phyloP scores from a whole-genome alignment of 53 echinoderm and acorn worm species.

The Actinopyga echinites region DNA sequence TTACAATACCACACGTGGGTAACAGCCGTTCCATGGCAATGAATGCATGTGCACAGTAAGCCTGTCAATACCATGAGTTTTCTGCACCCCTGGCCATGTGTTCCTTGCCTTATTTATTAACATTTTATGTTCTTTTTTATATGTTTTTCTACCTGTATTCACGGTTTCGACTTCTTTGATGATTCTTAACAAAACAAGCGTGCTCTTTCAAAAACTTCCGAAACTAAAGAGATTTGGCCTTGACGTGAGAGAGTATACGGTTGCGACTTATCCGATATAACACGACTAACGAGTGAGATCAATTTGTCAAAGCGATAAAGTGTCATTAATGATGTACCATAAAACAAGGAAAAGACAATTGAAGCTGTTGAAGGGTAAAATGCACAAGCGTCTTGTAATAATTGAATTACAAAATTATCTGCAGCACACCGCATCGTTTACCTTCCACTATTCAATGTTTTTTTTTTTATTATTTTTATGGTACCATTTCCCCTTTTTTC shows the following conservation, averaged over 20 bases:
- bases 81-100: constrained; percentile 19
- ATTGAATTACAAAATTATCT: too few relatives aligned
- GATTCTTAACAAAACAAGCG: background rate
- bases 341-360: too few relatives aligned
- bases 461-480: too few relatives aligned
- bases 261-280: background rate
- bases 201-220: constrained; percentile 15
- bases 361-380: too few relatives aligned
- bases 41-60: too few relatives aligned
- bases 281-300: background rate
- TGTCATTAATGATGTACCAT: background rate
- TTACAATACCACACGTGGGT: too few relatives aligned
- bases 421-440: too few relatives aligned
- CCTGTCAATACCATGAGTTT: too few relatives aligned
- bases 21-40: too few relatives aligned
- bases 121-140: constrained; percentile 25
- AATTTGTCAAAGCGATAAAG: constrained; percentile 26
- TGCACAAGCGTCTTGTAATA: too few relatives aligned
- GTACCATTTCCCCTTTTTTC: too few relatives aligned
- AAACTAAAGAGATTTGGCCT: constrained; percentile 21
- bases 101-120: constrained; percentile 1
- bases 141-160: constrained; percentile 16
- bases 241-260: background rate
- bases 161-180: constrained; percentile 20
- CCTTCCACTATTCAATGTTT: too few relatives aligned